Base-by-base conservation (phyloP, 2,888 invertebrate species). In the Volucella zonaria region DNA sequence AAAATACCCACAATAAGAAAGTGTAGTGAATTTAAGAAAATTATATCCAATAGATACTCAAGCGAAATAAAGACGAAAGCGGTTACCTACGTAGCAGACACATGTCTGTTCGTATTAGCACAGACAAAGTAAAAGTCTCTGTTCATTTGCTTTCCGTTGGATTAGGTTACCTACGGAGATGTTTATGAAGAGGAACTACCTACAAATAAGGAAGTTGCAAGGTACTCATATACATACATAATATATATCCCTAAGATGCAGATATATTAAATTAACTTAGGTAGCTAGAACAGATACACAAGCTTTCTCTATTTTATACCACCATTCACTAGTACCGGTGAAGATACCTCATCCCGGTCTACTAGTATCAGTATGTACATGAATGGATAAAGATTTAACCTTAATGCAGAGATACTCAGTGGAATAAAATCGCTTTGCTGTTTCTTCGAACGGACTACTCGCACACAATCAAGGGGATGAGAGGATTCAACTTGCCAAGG, bases 21-120 rank as follows among this genome's bases (percentile, higher is more conserved):
- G 40, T 38, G 51, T 66, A 66, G 58, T 49, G 52, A 59, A 75
- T 75, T 75, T 75, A 66, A 43, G 58, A 66, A 67, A 75, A 75
- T 67, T 67, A 51, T 58, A 75, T 43, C 67, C 51, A 66, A 67
- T 43, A 59, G 66, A 12, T 42, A 75, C 66, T 59, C 58, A 18
- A 31, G 15, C 52, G 56, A 62, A 47, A 38, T 23, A 38, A 42
- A 47, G n/a, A 31, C 42, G 11, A 18, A 47, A 40, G 71, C 31
- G 14, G 10, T 11, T 31, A 45, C 54, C 18, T 45, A 49, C 45
- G 56, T 40, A 12, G 42, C 18, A 56, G 15, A 43, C 47, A 47
- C 49, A 38, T 66, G 58, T 75, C 58, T 67, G 75, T 67, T 75
- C 58, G 49, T 58, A 51, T 66, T 75, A 51, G 51, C 43, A 23